Percentiles rank a stretch among this genome's conserved stretches.
phyloP scores from a whole-genome alignment of 1,140 invertebrate species.

The Drosophila navojoa region DNA sequence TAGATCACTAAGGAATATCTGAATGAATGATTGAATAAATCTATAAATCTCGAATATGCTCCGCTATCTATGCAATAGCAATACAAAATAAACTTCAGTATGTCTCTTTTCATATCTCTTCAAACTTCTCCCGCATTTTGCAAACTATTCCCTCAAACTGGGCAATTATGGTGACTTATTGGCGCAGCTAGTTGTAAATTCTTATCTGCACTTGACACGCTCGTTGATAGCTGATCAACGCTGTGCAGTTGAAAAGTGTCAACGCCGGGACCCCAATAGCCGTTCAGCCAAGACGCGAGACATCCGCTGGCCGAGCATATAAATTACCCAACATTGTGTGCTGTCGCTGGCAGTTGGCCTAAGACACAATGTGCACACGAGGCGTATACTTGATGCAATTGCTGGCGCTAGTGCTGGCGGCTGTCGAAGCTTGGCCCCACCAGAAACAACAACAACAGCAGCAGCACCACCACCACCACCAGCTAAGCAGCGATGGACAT shows the following conservation, averaged over 20 bases:
- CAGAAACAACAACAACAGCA: slow-evolving; percentile 1
- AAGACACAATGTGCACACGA: slow-evolving; percentile 36
- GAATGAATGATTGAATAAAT: too few relatives aligned
- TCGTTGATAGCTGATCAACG: background rate
- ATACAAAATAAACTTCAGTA: too few relatives aligned
- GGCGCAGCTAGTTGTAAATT: background rate
- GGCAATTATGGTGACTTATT: too few relatives aligned
- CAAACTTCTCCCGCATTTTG: too few relatives aligned
- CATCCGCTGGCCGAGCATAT: slow-evolving; percentile 52
- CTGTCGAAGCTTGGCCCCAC: background rate
- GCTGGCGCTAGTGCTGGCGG: slow-evolving; percentile 1
- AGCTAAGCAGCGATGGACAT: background rate
- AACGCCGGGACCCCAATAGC: slow-evolving; percentile 44
- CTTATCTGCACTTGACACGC: background rate
- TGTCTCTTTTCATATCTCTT: too few relatives aligned
- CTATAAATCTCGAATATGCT: too few relatives aligned
- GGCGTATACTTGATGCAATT: slow-evolving; percentile 19
- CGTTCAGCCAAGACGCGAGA: slow-evolving; percentile 56
- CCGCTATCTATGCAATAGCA: too few relatives aligned
- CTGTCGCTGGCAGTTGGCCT: background rate
- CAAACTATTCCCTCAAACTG: too few relatives aligned
- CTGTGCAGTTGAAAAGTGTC: slow-evolving; percentile 39
- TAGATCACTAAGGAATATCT: too few relatives aligned
- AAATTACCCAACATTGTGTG: slow-evolving; percentile 14
- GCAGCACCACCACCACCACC: background rate